A percentile compares a stretch with the other conserved stretches of the same genome.
Conservation (phyloP, 2,113 vertebrate species). For the Calypte anna region DNA sequence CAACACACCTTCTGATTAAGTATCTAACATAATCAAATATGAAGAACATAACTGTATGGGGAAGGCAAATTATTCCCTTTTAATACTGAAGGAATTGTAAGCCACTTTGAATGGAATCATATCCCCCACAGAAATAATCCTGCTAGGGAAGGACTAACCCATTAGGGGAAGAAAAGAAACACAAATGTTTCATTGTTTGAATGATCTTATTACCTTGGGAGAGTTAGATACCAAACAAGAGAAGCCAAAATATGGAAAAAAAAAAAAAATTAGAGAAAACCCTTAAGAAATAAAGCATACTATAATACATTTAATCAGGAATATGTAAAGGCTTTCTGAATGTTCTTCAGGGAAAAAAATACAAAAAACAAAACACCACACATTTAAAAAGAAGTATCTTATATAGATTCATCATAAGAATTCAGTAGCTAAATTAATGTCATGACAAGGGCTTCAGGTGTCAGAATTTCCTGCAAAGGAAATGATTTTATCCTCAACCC, state of each 20-base stretch:
- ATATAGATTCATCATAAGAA: neutral
- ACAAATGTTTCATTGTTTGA: neutral
- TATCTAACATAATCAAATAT: neutral
- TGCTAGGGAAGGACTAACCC: neutral
- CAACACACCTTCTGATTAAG: neutral
- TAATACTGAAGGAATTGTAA: neutral
- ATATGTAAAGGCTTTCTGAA: neutral
- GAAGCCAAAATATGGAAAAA: neutral
- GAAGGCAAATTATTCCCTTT: neutral
- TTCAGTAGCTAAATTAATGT: conserved; percentile 47
- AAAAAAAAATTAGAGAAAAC: neutral
- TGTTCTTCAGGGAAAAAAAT: neutral
- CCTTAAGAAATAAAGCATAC: neutral
- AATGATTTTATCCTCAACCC: conserved; percentile 48
- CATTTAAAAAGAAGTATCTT: neutral
- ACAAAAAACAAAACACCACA: too few relatives aligned
- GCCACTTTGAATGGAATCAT: neutral
- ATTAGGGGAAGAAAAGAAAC: neutral
- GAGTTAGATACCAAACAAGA: neutral
- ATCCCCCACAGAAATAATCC: neutral
- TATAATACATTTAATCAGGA: neutral
- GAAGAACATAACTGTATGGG: neutral
- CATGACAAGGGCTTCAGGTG: conserved; percentile 24
- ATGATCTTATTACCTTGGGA: neutral
- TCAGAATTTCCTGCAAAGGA: conserved; percentile 28